Base-by-base conservation (phyloP, 1,140 invertebrate species). In the Alviniconcha marisindica region DNA sequence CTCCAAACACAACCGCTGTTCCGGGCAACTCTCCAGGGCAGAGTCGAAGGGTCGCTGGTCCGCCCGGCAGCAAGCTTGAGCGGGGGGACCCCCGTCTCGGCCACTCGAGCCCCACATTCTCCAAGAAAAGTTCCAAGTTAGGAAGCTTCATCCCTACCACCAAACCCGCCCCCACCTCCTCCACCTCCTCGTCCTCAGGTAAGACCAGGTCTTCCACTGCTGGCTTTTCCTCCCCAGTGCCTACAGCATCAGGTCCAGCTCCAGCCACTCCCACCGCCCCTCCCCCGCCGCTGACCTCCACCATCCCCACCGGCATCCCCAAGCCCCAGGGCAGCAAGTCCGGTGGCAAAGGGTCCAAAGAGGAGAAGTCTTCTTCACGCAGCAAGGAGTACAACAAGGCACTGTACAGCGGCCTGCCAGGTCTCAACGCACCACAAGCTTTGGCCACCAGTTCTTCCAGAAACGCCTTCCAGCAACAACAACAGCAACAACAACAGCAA, bases 71-170 rank as follows among this genome's bases (percentile, higher is more conserved):
- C 76, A 51, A 40, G 42, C 21, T 60, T 51, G 74, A 77, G 18
- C 48, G 77, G 21, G 74, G 74, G n/a, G 74, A 77, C 38, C 69
- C 84, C 10, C 63, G 63, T 33, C 42, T 71, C 7, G 82, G 79
- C 18, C 78, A 84, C 28, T 71, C 83, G 33, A 87, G 86, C 40
- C 86, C 86, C 31, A 84, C 86, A 15, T 60, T 71, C 51, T 86
- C 88, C 44, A 88, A 86, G 51, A 91, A 89, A 44, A 83, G 85
- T 60, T 87, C 90, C 60, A 92, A 92, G 85, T 86, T 90, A 31
- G 89, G 89, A 31, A 91, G 87, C 76, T 86, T 91, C 71, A 91
- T 91, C 76, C 89, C 82, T 14, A 86, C 85, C 66, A 82, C 86
- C 42, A 89, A 89, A 85, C 87, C 88, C 31, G 85, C 86, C 33